A percentile compares a stretch with the other conserved stretches of the same genome.
These are phyloP conservation scores for Bactericera cockerelli DNA, from an alignment of 1,140 invertebrate genomes.

Conservation along the genomic window DNA sequence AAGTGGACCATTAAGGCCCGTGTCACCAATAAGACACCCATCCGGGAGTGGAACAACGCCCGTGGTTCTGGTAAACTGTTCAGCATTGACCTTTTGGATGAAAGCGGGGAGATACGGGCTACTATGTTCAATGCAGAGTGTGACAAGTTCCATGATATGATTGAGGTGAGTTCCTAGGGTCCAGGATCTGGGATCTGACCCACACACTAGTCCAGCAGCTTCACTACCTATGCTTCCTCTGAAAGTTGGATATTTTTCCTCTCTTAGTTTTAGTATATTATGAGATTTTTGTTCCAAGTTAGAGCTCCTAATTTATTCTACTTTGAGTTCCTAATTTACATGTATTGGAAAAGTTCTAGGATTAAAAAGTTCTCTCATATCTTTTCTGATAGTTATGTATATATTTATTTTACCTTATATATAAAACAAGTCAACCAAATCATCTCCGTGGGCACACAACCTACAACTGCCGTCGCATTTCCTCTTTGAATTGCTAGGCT, in stretches of 20 bases:
- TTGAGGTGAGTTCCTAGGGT: no score
- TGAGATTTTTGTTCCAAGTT: neutral
- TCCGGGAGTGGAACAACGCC: slow-evolving; percentile 81
- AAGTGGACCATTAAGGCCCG: slow-evolving; percentile 86
- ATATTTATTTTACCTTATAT: no score
- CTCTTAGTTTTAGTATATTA: neutral
- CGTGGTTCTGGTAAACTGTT: slow-evolving; percentile 88
- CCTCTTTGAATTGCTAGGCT: no score
- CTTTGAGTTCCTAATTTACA: no score
- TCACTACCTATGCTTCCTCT: neutral
- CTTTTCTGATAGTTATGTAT: no score
- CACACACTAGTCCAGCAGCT: slow-evolving; percentile 1
- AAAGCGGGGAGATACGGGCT: slow-evolving; percentile 86
- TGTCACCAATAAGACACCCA: slow-evolving; percentile 64
- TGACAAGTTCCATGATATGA: slow-evolving; percentile 79
- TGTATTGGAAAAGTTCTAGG: no score
- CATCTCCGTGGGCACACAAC: no score
- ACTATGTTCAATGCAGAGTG: slow-evolving; percentile 82
- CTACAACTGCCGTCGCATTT: no score
- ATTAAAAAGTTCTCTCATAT: no score
- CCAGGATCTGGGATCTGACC: no score
- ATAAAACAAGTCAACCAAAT: no score
- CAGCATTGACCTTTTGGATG: slow-evolving; percentile 80
- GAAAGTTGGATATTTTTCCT: neutral
- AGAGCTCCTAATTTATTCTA: no score